Base-by-base conservation (phyloP, 2,888 invertebrate species). In the Phengaris alcon region DNA sequence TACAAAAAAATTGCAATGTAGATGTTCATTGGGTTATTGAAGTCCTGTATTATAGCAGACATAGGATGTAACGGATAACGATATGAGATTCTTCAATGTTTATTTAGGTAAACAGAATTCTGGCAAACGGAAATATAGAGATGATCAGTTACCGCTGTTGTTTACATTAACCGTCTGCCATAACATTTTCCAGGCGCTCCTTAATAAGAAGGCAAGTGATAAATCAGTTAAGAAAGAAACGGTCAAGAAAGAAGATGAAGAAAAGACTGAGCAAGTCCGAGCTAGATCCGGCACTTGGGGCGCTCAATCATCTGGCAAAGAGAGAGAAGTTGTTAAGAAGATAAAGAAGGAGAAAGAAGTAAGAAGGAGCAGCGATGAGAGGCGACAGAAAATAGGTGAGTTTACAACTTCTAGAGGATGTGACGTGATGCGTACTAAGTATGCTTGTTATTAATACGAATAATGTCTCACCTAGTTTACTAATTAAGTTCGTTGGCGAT, bases 241-340 rank as follows among this genome's bases (percentile, higher is more conserved):
- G 52, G 44, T 55, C 44, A 77, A 77, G n/a, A 76, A 76, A 75
- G 57, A 55, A 22, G 75, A 57, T 74, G 48, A 75, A 44, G 81
- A 82, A 57, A 80, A 78, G 46, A 35, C 76, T 59, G 84, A 84
- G 13, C 70, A 82, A 82, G 74, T 77, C 9, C 91, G 96, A 74
- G 95, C 94, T 68, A 94, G 96, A 76, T 96, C 96, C 78, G 96
- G 96, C 82, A 94, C 95, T 74, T 95, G 94, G 95, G 89, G 94
- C 22, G 89, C 94, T 2, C 88, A 89, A 76, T 84, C 83, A n/a
- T 80, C 82, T 6, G 80, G 79, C 54, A 87, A 83, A 79, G 88
- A 87, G 74, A 89, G 85, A 77, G 87, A 88, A 69, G 73, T 76
- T 9, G 54, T 74, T 6, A 88, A 85, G 76, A 90, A 86, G 78